Conservation (phyloP, 2,888 invertebrate species). For the Gari tellinella region DNA sequence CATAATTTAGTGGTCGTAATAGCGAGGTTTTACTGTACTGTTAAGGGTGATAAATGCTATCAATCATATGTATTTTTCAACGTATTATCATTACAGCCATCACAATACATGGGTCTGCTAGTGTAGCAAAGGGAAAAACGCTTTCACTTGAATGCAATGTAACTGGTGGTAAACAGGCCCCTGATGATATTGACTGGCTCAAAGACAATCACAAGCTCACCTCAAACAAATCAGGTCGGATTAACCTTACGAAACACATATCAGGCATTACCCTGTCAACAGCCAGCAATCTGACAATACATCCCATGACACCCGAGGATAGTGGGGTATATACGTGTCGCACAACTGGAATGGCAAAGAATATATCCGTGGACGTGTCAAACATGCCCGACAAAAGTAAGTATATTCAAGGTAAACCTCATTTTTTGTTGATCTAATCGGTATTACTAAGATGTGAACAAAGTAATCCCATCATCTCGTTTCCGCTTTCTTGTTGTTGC, state of each 20-base stretch:
- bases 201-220: constrained; percentile 68
- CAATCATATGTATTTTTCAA: too few species aligned
- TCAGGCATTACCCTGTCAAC: constrained; percentile 69
- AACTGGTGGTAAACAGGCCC: constrained; percentile 69
- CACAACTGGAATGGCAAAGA: constrained; percentile 69
- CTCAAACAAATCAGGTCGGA: constrained; percentile 61
- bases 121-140: constrained; percentile 67
- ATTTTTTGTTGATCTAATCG: too few species aligned
- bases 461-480: too few species aligned
- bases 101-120: constrained; percentile 42
- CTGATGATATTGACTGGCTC: constrained; percentile 76
- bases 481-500: too few species aligned
- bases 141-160: constrained; percentile 73
- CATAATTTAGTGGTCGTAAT: too few species aligned
- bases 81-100: constrained; percentile 39
- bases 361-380: constrained; percentile 66
- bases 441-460: too few species aligned
- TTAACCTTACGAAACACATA: constrained; percentile 69
- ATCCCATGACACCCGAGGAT: constrained; percentile 61
- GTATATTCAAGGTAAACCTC: constrained; percentile 18
- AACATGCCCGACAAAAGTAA: constrained; percentile 50
- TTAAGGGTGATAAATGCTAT: too few species aligned
- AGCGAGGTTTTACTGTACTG: too few species aligned
- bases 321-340: constrained; percentile 73
- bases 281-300: constrained; percentile 70